These are phyloP conservation scores for Lagocephalus sceleratus DNA, from an alignment of 2,797 vertebrate genomes.

Conservation along the genomic window DNA sequence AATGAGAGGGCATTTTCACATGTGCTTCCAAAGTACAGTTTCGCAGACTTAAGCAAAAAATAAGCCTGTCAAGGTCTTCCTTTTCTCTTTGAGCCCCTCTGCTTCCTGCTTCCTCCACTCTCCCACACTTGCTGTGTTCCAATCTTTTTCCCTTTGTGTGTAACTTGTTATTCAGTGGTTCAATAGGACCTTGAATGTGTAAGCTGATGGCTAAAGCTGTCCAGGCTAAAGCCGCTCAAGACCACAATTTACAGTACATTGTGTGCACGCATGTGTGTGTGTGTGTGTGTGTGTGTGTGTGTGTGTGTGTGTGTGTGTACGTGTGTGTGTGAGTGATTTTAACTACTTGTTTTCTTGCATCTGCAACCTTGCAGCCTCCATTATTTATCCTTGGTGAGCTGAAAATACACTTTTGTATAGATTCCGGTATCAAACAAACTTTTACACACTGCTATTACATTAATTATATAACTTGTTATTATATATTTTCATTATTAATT, in stretches of 20 bases:
- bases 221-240: background rate
- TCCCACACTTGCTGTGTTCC: slow-evolving; percentile 21
- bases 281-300: background rate
- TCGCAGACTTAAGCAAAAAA: slow-evolving; percentile 34
- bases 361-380: background rate
- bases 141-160: slow-evolving; percentile 22
- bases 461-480: no score
- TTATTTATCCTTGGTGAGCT: no score
- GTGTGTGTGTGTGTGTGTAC: background rate
- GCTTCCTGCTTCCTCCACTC: slow-evolving; percentile 11
- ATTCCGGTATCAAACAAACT: no score
- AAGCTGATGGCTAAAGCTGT: slow-evolving; percentile 7
- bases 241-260: background rate
- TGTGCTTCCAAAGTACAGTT: slow-evolving; percentile 17
- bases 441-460: no score
- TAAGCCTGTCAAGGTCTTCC: slow-evolving; percentile 47
- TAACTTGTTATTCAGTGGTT: slow-evolving; percentile 37
- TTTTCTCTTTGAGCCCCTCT: slow-evolving; percentile 21
- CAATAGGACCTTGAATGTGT: slow-evolving; percentile 40
- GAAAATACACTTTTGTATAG: no score
- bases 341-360: background rate
- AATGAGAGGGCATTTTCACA: background rate
- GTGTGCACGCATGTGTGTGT: background rate
- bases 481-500: no score
- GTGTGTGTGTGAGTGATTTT: background rate